Conservation (phyloP, 2,113 vertebrate genomes). For the Cynoglossus semilaevis region DNA sequence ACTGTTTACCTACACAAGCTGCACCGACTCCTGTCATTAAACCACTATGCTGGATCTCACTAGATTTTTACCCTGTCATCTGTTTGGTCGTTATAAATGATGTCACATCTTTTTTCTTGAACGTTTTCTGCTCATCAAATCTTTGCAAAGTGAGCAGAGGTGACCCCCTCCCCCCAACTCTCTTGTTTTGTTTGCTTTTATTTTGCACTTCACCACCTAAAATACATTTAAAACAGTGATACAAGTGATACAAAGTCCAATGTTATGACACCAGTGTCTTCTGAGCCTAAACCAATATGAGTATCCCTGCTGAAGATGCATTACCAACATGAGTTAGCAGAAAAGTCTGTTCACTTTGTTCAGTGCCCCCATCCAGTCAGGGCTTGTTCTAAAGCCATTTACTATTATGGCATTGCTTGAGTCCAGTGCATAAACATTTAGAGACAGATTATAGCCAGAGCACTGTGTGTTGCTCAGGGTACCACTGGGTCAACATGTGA, state of each 20-base stretch:
- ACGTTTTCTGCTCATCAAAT: constrained; percentile 40
- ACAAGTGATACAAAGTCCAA: background rate
- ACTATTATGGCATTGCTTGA: constrained; percentile 21
- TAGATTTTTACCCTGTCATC: constrained; percentile 16
- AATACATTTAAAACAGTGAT: too few species aligned
- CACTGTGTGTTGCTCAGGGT: constrained; percentile 24
- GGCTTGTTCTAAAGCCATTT: constrained; percentile 15
- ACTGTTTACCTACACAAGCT: constrained; percentile 47
- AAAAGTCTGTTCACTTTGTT: constrained; percentile 8
- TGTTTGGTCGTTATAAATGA: constrained; percentile 5
- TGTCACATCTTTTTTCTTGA: constrained; percentile 47
- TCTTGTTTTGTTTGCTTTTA: too few species aligned
- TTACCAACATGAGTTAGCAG: constrained; percentile 16
- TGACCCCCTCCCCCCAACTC: too few species aligned
- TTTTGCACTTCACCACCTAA: background rate
- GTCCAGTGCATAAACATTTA: constrained; percentile 21
- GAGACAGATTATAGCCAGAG: constrained; percentile 32
- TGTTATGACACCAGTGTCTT: background rate
- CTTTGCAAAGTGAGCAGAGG: constrained; percentile 15
- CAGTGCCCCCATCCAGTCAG: constrained; percentile 4
- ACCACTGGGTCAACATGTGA: constrained; percentile 24
- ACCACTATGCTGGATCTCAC: constrained; percentile 3
- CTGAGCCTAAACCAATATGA: too few species aligned
- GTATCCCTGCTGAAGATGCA: constrained; percentile 11
- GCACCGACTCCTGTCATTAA: background rate